A percentile compares a stretch with the other conserved stretches of the same genome.
These are phyloP conservation scores for Alosa alosa DNA, from an alignment of 2,113 vertebrate species.

Conservation along the genomic window DNA sequence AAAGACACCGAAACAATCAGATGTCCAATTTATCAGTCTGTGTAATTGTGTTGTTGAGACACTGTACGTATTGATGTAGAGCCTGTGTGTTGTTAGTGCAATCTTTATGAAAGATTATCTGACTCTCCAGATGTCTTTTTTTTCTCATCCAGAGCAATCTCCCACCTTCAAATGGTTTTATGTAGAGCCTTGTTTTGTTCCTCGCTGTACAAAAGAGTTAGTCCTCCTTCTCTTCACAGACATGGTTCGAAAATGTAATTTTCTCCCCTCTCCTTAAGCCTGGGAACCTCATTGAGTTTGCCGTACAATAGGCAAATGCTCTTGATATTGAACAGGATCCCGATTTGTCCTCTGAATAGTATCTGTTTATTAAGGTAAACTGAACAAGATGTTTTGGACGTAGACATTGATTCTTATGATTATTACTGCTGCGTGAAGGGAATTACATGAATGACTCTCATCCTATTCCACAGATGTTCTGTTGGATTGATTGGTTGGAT, in stretches of 20 bases:
- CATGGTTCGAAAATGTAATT: neutral
- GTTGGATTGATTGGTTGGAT: too few relatives aligned
- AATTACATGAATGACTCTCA: neutral
- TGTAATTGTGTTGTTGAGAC: neutral
- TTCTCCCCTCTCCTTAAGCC: neutral
- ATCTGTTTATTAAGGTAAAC: neutral
- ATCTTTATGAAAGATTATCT: neutral
- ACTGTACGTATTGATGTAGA: neutral
- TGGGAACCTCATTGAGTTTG: neutral
- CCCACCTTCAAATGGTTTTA: neutral
- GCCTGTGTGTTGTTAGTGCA: neutral
- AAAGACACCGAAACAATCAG: neutral
- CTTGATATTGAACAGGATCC: neutral
- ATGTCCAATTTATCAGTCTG: slow-evolving; percentile 4
- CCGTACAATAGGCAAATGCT: neutral
- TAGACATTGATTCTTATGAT: neutral
- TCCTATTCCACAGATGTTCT: neutral
- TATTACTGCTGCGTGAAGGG: neutral
- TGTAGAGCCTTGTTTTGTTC: neutral
- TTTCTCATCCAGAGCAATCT: neutral
- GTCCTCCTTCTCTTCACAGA: neutral
- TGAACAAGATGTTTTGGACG: neutral
- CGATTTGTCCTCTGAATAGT: neutral
- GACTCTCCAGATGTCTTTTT: neutral
- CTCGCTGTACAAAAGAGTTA: neutral